phyloP scores from a whole-genome alignment of 2,113 vertebrate genomes.

The Burhinus oedicnemus region DNA sequence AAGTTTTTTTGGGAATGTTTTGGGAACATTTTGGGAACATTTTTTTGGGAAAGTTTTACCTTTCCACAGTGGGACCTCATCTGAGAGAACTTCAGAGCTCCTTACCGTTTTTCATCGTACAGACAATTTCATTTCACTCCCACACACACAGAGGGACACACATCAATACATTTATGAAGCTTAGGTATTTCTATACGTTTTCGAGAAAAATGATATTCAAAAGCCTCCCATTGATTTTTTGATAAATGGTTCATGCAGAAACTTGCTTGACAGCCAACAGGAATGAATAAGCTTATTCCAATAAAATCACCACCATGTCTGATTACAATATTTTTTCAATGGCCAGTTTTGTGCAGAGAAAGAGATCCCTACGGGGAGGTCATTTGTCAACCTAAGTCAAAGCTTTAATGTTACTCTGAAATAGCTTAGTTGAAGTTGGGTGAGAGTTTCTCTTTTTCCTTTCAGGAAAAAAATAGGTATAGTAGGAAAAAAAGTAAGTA shows the following conservation, averaged over 20 bases:
- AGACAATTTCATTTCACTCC: constrained; percentile 33
- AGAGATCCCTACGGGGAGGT: background rate
- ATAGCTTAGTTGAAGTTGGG: constrained; percentile 18
- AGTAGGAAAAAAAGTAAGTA: background rate
- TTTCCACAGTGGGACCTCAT: background rate
- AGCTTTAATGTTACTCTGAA: constrained; percentile 34
- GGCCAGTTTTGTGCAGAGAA: constrained; percentile 54
- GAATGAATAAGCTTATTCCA: constrained; percentile 68
- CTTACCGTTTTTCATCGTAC: background rate
- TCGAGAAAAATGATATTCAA: constrained; percentile 49
- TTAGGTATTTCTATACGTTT: constrained; percentile 21
- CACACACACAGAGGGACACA: background rate
- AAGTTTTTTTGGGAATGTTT: background rate
- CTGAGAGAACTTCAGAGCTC: background rate
- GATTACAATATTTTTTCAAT: constrained; percentile 68
- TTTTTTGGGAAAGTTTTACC: background rate
- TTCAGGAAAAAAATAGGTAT: background rate
- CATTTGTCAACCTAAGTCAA: constrained; percentile 49
- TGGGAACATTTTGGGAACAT: background rate
- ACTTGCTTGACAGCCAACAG: constrained; percentile 59
- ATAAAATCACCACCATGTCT: constrained; percentile 58
- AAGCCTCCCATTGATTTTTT: constrained; percentile 57
- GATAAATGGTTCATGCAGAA: constrained; percentile 52
- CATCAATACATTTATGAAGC: constrained; percentile 49
- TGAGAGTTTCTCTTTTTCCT: constrained; percentile 19